Percentiles rank a stretch among this genome's conserved stretches.
These are phyloP conservation scores for Lymantria monacha DNA, from an alignment of 2,888 invertebrate species.

Conservation along the genomic window DNA sequence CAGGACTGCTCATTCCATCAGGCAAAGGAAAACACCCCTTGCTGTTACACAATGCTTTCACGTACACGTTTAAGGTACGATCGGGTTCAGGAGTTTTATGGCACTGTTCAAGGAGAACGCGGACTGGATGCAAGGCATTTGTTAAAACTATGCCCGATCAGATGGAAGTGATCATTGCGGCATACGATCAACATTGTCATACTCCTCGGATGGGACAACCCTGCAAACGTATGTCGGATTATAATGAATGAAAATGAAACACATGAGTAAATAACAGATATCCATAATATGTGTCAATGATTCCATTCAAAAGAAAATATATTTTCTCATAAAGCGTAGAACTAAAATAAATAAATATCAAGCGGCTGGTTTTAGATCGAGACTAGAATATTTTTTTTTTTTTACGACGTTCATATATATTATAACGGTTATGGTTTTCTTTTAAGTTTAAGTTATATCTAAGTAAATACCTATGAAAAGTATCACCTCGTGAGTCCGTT, in stretches of 20 bases:
- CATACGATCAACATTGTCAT: conserved; percentile 50
- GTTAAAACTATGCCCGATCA: conserved; percentile 46
- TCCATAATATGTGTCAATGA: neutral
- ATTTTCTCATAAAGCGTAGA: neutral
- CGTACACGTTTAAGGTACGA: conserved; percentile 55
- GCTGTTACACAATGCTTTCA: conserved; percentile 52
- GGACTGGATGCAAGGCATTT: conserved; percentile 63
- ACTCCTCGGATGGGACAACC: conserved; percentile 7
- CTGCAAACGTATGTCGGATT: neutral
- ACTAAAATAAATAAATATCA: neutral
- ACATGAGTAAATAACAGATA: neutral
- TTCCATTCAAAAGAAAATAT: neutral
- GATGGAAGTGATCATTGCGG: conserved; percentile 38
- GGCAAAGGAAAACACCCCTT: conserved; percentile 63
- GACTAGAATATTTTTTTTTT: neutral
- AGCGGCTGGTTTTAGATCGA: neutral
- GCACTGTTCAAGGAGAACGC: conserved; percentile 60
- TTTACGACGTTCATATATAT: neutral
- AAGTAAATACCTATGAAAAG: no score
- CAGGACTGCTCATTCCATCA: conserved; percentile 57
- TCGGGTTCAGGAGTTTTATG: conserved; percentile 53
- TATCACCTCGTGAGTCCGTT: no score
- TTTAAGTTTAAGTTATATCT: neutral
- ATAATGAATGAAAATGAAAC: neutral
- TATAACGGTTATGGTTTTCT: neutral